Evolutionary conservation across 2,797 vertebrate genomes (phyloP).

Genomic region (Eulemur albifrons): DNA sequence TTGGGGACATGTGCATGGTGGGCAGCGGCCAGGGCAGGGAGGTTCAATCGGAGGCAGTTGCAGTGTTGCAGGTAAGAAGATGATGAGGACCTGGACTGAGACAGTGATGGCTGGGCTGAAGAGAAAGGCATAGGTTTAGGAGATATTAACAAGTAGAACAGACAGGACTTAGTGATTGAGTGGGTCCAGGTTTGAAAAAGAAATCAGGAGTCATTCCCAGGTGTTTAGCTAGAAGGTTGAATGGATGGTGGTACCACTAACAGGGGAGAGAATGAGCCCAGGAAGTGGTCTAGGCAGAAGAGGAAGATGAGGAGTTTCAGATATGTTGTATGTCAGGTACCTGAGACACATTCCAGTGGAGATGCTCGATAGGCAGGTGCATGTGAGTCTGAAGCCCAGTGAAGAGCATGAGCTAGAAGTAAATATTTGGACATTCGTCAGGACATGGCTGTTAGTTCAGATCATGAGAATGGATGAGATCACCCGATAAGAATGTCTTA

Average conservation of each 20-base stretch:
- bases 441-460: not conserved
- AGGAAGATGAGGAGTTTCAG: not conserved
- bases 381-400: not conserved
- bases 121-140: not conserved
- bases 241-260: not conserved
- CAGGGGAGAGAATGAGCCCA: not conserved
- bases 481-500: not conserved
- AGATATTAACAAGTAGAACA: not conserved
- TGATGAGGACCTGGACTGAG: not conserved
- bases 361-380: not conserved
- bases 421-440: not conserved
- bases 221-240: not conserved
- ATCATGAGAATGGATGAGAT: not conserved
- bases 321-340: not conserved
- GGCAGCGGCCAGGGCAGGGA: not conserved
- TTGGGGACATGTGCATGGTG: not conserved
- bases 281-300: not conserved
- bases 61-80: not conserved
- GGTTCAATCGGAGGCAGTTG: not conserved
- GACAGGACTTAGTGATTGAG: not conserved
- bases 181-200: not conserved
- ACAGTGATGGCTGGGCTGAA: not conserved
- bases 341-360: not conserved
- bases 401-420: not conserved
- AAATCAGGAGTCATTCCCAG: not conserved